These are phyloP conservation scores for Drosophila murphyi DNA, from an alignment of 1,140 invertebrate genomes.

Conservation along the genomic window DNA sequence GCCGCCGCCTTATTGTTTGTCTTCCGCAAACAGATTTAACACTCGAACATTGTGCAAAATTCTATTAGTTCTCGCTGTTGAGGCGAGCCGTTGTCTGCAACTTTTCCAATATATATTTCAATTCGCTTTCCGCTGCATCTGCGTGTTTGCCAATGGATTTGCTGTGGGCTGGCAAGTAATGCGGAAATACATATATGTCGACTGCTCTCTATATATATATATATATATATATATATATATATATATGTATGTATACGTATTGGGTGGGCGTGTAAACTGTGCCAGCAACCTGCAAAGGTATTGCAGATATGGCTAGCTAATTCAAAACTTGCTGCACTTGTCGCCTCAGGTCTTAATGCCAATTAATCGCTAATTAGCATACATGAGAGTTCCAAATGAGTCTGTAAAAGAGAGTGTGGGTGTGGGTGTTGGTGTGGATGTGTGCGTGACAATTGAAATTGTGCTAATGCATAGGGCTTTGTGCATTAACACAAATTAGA, in stretches of 20 bases:
- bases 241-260: slow-evolving; percentile 1
- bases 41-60: slow-evolving; percentile 20
- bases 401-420: not conserved
- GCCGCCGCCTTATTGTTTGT: slow-evolving; percentile 35
- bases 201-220: too few relatives aligned
- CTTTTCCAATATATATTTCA: slow-evolving; percentile 14
- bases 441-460: slow-evolving; percentile 33
- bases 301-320: slow-evolving; percentile 30
- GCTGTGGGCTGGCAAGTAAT: slow-evolving; percentile 29
- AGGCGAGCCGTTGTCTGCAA: slow-evolving; percentile 1
- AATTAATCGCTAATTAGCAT: slow-evolving; percentile 66
- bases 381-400: slow-evolving; percentile 19
- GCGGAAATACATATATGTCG: slow-evolving; percentile 49
- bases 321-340: slow-evolving; percentile 47
- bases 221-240: not conserved
- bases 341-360: slow-evolving; percentile 42
- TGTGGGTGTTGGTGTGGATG: slow-evolving; percentile 8
- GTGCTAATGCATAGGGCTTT: slow-evolving; percentile 49
- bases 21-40: slow-evolving; percentile 57
- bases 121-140: slow-evolving; percentile 14
- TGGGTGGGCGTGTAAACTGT: slow-evolving; percentile 47
- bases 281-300: slow-evolving; percentile 22
- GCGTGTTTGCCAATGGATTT: slow-evolving; percentile 27
- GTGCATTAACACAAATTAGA: slow-evolving; percentile 19
- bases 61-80: slow-evolving; percentile 8